A percentile compares a stretch with the other conserved stretches of the same genome.
Evolutionary conservation across 1,140 invertebrate genomes (phyloP).

Genomic region (Chlorops oryzae): DNA sequence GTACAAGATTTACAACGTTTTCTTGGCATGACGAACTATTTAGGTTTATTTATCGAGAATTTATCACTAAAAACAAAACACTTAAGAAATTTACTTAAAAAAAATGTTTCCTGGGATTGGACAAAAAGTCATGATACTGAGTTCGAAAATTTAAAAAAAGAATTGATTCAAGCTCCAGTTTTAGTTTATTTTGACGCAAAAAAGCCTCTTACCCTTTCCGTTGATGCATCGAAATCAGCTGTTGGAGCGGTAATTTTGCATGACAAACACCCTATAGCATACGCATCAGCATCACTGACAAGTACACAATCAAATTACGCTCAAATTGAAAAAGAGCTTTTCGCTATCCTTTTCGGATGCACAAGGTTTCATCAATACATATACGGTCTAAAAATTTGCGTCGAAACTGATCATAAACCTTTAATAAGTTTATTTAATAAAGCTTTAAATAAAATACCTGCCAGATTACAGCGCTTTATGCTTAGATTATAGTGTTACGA

Average conservation of each 20-base stretch:
- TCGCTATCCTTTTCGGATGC: background rate
- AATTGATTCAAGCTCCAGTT: background rate
- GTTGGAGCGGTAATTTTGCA: constrained; percentile 51
- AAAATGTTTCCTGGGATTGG: background rate
- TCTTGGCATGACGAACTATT: constrained; percentile 7
- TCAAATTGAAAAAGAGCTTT: background rate
- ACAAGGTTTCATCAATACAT: constrained; percentile 7
- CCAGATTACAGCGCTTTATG: too few species aligned
- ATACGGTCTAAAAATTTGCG: background rate
- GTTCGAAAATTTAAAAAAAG: background rate
- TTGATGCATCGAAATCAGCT: constrained; percentile 21
- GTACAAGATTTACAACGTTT: constrained; percentile 2
- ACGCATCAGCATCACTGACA: constrained; percentile 29
- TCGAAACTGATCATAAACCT: constrained; percentile 4
- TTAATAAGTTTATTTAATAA: constrained; percentile 3
- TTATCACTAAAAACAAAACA: background rate
- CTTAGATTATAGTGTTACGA: too few species aligned
- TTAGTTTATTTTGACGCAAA: background rate
- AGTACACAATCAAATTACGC: constrained; percentile 2
- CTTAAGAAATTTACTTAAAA: background rate
- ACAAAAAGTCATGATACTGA: background rate
- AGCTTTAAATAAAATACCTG: too few species aligned
- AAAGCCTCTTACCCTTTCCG: background rate
- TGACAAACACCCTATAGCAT: constrained; percentile 19
- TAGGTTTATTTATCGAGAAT: background rate